Base-by-base conservation (phyloP, 2,888 invertebrate genomes). In the Nudaria mundana region DNA sequence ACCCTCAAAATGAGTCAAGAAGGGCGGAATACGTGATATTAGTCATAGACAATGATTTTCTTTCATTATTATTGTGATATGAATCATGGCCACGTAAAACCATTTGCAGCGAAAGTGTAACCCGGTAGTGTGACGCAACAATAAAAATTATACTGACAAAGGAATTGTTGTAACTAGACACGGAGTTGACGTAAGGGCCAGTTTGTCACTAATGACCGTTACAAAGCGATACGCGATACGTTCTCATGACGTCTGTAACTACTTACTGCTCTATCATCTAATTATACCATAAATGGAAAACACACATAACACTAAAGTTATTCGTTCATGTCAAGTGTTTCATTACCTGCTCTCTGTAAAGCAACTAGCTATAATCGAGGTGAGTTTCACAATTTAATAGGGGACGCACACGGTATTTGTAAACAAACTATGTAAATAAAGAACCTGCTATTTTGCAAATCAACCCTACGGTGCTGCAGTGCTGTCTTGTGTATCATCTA, bases 141-240 rank as follows among this genome's bases (percentile, higher is more conserved):
- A 82, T 86, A 76, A 83, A 84, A 83, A 80, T 76, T 77, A 70
- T 71, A 66, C 60, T 71, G 80, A 87, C 87, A 87, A 87, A 86
- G 84, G 80, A 86, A 85, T 86, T 80, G 76, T 64, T 66, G 49
- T 59, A 57, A 62, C 54, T 59, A 71, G 70, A 74, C 67, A 75
- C 60, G 54, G 53, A 50, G 49, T 66, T 74, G 74, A 76, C 78
- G 80, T 71, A 74, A 77, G 71, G 74, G 52, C 50, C 67, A 68
- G 71, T 68, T 66, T 64, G 66, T 63, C 64, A 62, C 71, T 76
- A 80, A 76, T 74, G 72, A 68, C 67, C 58, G 56, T 63, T 51
- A 59, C 63, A 68, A 67, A 66, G 67, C 66, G 59, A 65, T 61
- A 52, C 32, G 43, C 47, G n/a, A n/a, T n/a, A n/a, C n/a, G n/a